phyloP scores from a whole-genome alignment of 2,888 invertebrate species.

The Eledona agricola region DNA sequence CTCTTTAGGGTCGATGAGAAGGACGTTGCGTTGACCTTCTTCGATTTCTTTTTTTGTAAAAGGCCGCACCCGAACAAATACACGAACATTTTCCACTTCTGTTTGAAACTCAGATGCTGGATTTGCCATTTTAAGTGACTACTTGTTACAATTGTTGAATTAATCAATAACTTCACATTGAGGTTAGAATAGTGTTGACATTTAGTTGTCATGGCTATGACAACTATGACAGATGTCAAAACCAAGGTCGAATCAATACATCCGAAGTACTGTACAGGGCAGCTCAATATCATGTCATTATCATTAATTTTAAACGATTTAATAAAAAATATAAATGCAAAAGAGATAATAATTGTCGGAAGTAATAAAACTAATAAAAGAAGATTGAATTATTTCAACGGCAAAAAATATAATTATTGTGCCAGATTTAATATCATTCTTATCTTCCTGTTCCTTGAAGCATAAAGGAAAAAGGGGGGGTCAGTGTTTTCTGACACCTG shows the following conservation, averaged over 20 bases:
- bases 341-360: too few species aligned
- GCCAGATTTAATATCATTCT: too few species aligned
- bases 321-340: too few species aligned
- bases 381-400: too few species aligned
- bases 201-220: conserved; percentile 2
- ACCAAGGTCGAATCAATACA: conserved; percentile 1
- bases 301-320: too few species aligned
- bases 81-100: conserved; percentile 87
- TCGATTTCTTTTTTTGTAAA: conserved; percentile 85
- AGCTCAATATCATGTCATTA: too few species aligned
- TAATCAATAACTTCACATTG: conserved; percentile 3
- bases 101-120: conserved; percentile 42
- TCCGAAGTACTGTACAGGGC: too few species aligned
- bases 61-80: conserved; percentile 94
- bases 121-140: conserved; percentile 41
- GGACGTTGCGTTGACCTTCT: conserved; percentile 75
- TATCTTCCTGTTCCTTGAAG: too few species aligned
- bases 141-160: neutral
- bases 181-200: conserved; percentile 1
- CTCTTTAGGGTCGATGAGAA: conserved; percentile 79
- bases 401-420: too few species aligned
- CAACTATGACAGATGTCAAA: conserved; percentile 7
- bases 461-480: too few species aligned
- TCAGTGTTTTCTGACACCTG: too few species aligned
- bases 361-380: too few species aligned